Percentiles rank a stretch among this genome's conserved stretches.
phyloP scores from a whole-genome alignment of 2,113 vertebrate genomes.

The Benitochromis conjunctus region DNA sequence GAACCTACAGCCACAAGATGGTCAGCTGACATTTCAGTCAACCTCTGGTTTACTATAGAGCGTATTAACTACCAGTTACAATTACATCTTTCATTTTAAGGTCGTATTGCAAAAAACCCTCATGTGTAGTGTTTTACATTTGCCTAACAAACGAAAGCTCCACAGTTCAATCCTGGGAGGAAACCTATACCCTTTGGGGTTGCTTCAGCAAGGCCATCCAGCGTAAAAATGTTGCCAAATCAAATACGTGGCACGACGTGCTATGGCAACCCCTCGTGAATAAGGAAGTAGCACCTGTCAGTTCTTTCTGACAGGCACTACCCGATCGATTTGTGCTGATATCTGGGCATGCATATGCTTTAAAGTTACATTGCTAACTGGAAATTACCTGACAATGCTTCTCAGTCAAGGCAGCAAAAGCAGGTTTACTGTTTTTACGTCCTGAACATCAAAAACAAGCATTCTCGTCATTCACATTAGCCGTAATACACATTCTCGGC shows the following conservation, averaged over 20 bases:
- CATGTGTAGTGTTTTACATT: not conserved
- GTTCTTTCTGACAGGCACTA: not conserved
- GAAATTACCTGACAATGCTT: not conserved
- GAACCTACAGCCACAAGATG: not conserved
- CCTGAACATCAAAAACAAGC: not conserved
- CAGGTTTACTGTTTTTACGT: not conserved
- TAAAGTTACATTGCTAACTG: not conserved
- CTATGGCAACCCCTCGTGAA: not conserved
- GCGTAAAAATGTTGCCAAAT: not conserved
- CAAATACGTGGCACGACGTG: not conserved
- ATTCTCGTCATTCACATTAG: not conserved
- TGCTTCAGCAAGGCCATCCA: not conserved
- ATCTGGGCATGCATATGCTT: not conserved
- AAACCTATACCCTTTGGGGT: not conserved
- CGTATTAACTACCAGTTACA: not conserved
- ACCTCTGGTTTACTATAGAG: not conserved
- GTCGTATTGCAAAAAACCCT: not conserved
- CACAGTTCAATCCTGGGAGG: not conserved
- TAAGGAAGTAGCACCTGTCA: not conserved
- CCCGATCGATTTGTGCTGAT: not conserved
- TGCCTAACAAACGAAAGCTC: not conserved
- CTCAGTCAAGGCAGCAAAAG: not conserved
- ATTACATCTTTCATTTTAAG: not conserved
- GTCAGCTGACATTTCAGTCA: not conserved
- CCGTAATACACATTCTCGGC: too few relatives aligned